A percentile compares a stretch with the other conserved stretches of the same genome.
Conservation (phyloP, 37 sponge, comb jelly and placozoan species). For the Dysidea cf. avara region DNA sequence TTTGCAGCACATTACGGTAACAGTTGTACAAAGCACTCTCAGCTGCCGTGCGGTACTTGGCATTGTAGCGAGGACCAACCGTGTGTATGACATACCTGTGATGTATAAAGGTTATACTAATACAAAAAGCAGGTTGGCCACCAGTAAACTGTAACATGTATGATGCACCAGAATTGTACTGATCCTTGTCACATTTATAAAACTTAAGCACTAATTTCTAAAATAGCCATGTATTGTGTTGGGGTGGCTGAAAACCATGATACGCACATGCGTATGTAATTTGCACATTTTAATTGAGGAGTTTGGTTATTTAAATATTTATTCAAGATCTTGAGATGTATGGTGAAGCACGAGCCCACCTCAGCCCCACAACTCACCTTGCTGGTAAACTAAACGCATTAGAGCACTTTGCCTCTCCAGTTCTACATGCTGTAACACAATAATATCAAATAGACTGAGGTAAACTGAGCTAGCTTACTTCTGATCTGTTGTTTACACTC, state of each 20-base stretch:
- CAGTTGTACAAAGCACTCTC: slow-evolving; percentile 92
- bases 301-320: too few species aligned
- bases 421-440: slow-evolving; percentile 58
- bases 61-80: slow-evolving; percentile 89
- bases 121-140: neutral
- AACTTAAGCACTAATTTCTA: neutral
- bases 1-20: slow-evolving; percentile 84
- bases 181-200: too few species aligned
- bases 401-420: slow-evolving; percentile 83
- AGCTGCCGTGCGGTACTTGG: slow-evolving; percentile 86
- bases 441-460: neutral
- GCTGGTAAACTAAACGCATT: slow-evolving; percentile 68
- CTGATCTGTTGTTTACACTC: slow-evolving; percentile 52
- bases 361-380: slow-evolving; percentile 60
- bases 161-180: too few species aligned
- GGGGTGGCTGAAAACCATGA: too few species aligned
- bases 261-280: too few species aligned
- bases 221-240: too few species aligned
- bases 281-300: too few species aligned
- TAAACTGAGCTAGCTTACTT: slow-evolving; percentile 46
- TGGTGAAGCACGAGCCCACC: too few species aligned
- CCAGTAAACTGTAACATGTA: too few species aligned
- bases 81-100: slow-evolving; percentile 89
- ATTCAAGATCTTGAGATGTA: too few species aligned
- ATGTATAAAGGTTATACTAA: neutral